Evolutionary conservation across 2,113 vertebrate species (phyloP), one percentile per base, ranked within the genome.

Genomic region (Bos taurus): DNA sequence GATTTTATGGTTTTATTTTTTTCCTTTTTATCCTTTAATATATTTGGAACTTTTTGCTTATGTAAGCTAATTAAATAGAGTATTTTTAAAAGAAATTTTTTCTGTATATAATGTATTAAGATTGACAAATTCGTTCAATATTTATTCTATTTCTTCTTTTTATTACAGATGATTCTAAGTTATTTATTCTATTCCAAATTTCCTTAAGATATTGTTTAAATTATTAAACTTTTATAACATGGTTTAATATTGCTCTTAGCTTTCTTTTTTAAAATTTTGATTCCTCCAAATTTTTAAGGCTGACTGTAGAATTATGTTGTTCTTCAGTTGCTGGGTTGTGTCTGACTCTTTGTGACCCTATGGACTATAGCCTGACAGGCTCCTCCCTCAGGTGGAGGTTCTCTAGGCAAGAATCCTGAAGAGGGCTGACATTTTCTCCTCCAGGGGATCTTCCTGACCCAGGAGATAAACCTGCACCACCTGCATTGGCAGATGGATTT

Each of bases 211-310:
- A 59, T 11, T 86, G 23, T 89, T 71, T 93, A 46, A 52, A 64
- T 89, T 43, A 67, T 84, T 94, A 67, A 5, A n/a, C 30, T 71
- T 91, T 85, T 90, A 21, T 83, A 13, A 81, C 57, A 11, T 92
- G 13, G 26, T 83, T 91, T 87, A 86, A 80, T 54, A 78, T 26
- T 56, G 11, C 2, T 64, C 16, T 80, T 52, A 50, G 12, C 52
- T 67, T 95, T 84, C 12, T 92, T 71, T 67, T 60, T 46, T 1
- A 15, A 46, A 87, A 83, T 67, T 81, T 74, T 80, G 2, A 74
- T 91, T 96, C 23, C 28, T 92, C 23, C 59, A 87, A 78, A 90
- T 92, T 88, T 84, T 95, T 95, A 85, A 60, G 83, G 21, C 12
- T 90, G 62, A 91, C 43, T 93, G 2, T 71, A 82, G 23, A 96